Conservation (phyloP, 2,113 vertebrate species). For the Myxocyprinus asiaticus region DNA sequence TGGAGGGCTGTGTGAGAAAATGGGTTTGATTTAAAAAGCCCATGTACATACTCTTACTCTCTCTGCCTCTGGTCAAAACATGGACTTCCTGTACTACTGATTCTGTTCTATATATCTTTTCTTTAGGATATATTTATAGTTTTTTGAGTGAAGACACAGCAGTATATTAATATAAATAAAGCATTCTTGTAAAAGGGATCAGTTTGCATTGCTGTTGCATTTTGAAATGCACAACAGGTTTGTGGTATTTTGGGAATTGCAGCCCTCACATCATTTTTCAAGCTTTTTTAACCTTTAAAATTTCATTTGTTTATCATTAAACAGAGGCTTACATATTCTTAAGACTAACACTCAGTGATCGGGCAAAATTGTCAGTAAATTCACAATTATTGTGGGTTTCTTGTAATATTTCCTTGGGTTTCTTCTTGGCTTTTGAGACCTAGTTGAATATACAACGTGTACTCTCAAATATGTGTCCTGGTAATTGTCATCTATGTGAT, state of each 20-base stretch:
- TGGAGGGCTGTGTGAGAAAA: background rate
- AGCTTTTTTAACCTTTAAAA: background rate
- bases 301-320: constrained; percentile 13
- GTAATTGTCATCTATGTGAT: too few species aligned
- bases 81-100: constrained; percentile 16
- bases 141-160: constrained; percentile 2
- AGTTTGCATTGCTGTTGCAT: constrained; percentile 15
- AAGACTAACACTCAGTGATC: background rate
- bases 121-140: constrained; percentile 1
- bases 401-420: background rate
- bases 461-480: too few species aligned
- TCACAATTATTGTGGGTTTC: background rate
- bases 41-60: constrained; percentile 2
- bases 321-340: background rate
- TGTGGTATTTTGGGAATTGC: background rate
- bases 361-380: background rate
- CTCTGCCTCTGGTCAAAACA: constrained; percentile 27
- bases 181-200: constrained; percentile 4
- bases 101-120: constrained; percentile 20
- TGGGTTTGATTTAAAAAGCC: constrained; percentile 23
- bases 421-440: too few species aligned
- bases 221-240: constrained; percentile 3
- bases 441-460: too few species aligned
- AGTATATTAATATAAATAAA: constrained; percentile 12
- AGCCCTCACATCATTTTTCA: background rate